Evolutionary conservation across 2,113 vertebrate species (phyloP).

Genomic region (Silurus glanis): DNA sequence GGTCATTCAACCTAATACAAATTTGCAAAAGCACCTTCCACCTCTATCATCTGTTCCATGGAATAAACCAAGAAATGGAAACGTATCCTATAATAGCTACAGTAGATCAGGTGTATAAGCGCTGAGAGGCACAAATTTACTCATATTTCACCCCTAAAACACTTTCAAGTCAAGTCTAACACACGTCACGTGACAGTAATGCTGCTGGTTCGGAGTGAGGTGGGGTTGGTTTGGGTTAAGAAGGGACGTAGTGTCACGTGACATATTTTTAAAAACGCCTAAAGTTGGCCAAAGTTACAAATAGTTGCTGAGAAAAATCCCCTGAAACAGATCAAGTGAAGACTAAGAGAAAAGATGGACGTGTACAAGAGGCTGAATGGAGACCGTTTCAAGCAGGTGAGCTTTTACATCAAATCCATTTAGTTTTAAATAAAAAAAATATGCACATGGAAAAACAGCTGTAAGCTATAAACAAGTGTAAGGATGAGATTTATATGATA

Average conservation of each 20-base stretch:
- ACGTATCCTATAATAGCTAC: background rate
- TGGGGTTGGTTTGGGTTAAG: no score
- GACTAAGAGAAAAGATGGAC: slow-evolving; percentile 64
- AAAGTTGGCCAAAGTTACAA: slow-evolving; percentile 47
- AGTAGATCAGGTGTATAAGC: no score
- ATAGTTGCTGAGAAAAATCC: slow-evolving; percentile 1
- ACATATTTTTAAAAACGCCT: slow-evolving; percentile 33
- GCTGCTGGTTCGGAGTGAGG: background rate
- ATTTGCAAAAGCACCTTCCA: background rate
- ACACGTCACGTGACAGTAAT: slow-evolving; percentile 57
- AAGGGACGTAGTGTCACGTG: slow-evolving; percentile 68
- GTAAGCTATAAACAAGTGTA: background rate
- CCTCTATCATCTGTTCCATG: slow-evolving; percentile 50
- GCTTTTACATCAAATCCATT: background rate
- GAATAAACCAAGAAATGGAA: background rate
- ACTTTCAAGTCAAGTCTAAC: background rate
- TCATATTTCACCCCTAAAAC: no score
- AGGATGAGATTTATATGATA: background rate
- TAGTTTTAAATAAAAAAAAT: background rate
- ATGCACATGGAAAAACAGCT: background rate
- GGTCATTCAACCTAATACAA: slow-evolving; percentile 16
- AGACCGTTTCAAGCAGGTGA: slow-evolving; percentile 44
- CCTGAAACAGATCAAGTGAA: background rate
- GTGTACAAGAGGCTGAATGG: slow-evolving; percentile 62
- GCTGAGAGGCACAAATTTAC: no score